Conservation (phyloP, 1,140 invertebrate species). For the Hirudo medicinalis region DNA sequence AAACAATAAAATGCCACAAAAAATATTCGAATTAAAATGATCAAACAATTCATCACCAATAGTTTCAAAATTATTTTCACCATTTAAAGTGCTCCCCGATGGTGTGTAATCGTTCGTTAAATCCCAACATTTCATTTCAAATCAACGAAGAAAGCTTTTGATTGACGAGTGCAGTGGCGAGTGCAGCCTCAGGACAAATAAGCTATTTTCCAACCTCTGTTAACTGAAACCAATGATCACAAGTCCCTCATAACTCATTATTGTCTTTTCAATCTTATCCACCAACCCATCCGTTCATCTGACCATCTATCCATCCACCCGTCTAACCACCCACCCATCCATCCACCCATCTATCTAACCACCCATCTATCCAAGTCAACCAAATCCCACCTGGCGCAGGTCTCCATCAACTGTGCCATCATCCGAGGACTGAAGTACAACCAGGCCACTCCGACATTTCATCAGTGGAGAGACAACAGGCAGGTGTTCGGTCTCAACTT, state of each 20-base stretch:
- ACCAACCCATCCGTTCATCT: neutral
- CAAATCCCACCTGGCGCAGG: constrained; percentile 47
- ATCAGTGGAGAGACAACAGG: constrained; percentile 88
- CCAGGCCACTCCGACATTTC: constrained; percentile 91
- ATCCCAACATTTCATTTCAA: too few relatives aligned
- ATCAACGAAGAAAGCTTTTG: too few relatives aligned
- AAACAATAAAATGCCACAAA: too few relatives aligned
- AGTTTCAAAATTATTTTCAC: too few relatives aligned
- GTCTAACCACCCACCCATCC: neutral
- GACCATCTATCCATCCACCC: too few relatives aligned
- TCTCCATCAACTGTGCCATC: constrained; percentile 95
- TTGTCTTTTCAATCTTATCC: neutral
- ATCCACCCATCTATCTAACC: too few relatives aligned
- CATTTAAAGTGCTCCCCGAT: too few relatives aligned
- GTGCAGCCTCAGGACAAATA: neutral
- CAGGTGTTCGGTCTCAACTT: constrained; percentile 94
- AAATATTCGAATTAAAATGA: too few relatives aligned
- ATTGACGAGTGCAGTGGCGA: too few relatives aligned
- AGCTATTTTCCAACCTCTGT: neutral
- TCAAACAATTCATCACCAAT: too few relatives aligned
- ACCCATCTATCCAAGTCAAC: neutral
- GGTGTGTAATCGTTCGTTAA: too few relatives aligned
- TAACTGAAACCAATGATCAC: neutral
- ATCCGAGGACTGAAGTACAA: constrained; percentile 92
- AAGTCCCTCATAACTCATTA: neutral